Base-by-base conservation (phyloP, 2,888 invertebrate species). In the Drosophila quasianomalipes region DNA sequence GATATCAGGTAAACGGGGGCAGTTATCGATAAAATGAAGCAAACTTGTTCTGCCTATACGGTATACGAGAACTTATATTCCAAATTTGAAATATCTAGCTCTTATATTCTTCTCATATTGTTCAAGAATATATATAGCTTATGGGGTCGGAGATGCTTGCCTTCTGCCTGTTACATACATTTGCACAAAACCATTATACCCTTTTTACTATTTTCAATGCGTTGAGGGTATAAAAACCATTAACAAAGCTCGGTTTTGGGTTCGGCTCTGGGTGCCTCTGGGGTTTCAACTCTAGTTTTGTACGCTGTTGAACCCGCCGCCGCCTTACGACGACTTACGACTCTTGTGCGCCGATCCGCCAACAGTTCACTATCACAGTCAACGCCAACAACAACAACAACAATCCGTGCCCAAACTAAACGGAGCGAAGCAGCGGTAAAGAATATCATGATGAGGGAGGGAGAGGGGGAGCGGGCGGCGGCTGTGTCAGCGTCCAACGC, bases 301-400 rank as follows among this genome's bases (percentile, higher is more conserved):
- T 54, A 73, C 58, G 63, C 49, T 64, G 68, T 78, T 81, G 79
- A 78, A 78, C 75, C 53, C 80, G 76, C 31, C 31, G 51, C 30
- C 31, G 31, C n/a, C 31, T 44, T 58, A 57, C 9, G 66, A 73
- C 65, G 55, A 19, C 51, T 52, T 52, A 30, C 47, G 47, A 47
- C 47, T 47, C 26, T 47, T 72, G 58, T 64, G 53, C 60, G 63
- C 39, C 51, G 78, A 78, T 76, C 69, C 67, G 52, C 59, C 67
- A 73, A 72, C 63, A 77, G 73, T 77, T 73, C 60, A 85, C 83
- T 74, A 83, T 65, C 74, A 61, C 54, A 71, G 26, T 62, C 44
- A 64, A 26, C 31, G 37, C 51, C 64, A 57, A 47, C 44, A 54
- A 69, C 49, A 59, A 75, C 62, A 70, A 57, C 47, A 81, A 47